Evolutionary conservation across 2,888 invertebrate genomes (phyloP).

Genomic region (Rhagium mordax): DNA sequence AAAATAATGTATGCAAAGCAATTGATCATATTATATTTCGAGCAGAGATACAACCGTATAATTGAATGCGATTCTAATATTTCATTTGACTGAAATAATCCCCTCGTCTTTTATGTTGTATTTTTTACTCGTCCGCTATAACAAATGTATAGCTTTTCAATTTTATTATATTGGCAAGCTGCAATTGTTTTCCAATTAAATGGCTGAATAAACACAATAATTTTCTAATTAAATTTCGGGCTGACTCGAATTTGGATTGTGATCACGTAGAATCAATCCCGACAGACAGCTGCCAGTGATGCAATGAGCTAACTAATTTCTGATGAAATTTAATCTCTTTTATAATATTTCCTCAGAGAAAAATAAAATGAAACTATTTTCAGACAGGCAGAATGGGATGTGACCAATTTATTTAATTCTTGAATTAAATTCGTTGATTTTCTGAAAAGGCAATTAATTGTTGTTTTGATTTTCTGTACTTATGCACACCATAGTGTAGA

Average conservation of each 20-base stretch:
- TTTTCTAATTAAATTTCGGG: constrained; percentile 55
- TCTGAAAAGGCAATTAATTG: neutral
- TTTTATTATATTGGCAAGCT: constrained; percentile 42
- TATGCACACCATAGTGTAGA: too few relatives aligned
- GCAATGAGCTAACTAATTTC: constrained; percentile 16
- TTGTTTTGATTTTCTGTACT: neutral
- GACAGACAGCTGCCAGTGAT: constrained; percentile 28
- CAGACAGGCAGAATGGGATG: neutral
- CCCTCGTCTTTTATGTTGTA: neutral
- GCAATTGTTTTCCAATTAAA: constrained; percentile 60
- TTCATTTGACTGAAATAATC: constrained; percentile 27
- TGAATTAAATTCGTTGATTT: neutral
- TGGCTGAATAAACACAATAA: constrained; percentile 55
- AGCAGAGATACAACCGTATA: neutral
- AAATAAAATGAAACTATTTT: neutral
- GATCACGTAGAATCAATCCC: constrained; percentile 38
- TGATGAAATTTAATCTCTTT: constrained; percentile 13
- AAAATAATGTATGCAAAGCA: too few relatives aligned
- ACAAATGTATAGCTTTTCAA: constrained; percentile 29
- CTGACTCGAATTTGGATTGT: constrained; percentile 33
- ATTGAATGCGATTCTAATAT: constrained; percentile 11
- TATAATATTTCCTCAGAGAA: neutral
- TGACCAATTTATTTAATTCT: neutral
- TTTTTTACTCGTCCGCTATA: constrained; percentile 20
- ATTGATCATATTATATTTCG: too few relatives aligned